Percentiles rank a stretch among this genome's conserved stretches.
Evolutionary conservation across 2,888 invertebrate genomes (phyloP).

Genomic region (Hoplodrina ambigua): DNA sequence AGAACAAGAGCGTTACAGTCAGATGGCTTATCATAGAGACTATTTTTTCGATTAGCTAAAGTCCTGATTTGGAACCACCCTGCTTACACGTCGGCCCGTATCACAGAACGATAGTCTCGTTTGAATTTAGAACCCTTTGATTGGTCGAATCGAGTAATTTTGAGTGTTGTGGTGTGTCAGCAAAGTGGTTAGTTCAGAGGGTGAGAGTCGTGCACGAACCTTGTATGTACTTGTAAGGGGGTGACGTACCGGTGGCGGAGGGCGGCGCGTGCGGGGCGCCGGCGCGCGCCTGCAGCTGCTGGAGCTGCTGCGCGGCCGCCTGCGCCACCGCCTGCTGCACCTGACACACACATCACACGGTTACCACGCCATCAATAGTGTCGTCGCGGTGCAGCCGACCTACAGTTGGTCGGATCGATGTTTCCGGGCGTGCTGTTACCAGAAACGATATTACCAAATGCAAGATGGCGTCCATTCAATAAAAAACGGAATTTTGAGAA

Average conservation of each 20-base stretch:
- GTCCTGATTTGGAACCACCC: not conserved
- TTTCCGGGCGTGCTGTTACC: no score
- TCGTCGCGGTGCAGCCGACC: not conserved
- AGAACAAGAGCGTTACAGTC: not conserved
- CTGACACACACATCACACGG: constrained; percentile 75
- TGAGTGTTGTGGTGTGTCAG: not conserved
- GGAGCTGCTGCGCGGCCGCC: constrained; percentile 95
- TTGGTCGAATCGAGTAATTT: no score
- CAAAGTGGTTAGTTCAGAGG: not conserved
- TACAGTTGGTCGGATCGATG: no score
- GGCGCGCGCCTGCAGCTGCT: constrained; percentile 92
- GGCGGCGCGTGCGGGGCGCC: constrained; percentile 64
- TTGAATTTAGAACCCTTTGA: no score
- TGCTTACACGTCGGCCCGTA: not conserved
- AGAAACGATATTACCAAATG: no score
- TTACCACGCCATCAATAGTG: not conserved
- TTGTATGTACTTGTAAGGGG: constrained; percentile 49
- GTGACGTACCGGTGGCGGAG: constrained; percentile 60
- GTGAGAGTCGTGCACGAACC: constrained; percentile 38
- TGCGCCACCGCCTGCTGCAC: constrained; percentile 96
- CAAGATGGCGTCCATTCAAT: no score
- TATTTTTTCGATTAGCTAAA: not conserved
- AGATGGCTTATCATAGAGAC: not conserved
- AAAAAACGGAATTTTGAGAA: no score
- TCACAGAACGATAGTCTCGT: no score